These are phyloP conservation scores for Eumaeus atala DNA, from an alignment of 1,140 invertebrate species.

Conservation along the genomic window DNA sequence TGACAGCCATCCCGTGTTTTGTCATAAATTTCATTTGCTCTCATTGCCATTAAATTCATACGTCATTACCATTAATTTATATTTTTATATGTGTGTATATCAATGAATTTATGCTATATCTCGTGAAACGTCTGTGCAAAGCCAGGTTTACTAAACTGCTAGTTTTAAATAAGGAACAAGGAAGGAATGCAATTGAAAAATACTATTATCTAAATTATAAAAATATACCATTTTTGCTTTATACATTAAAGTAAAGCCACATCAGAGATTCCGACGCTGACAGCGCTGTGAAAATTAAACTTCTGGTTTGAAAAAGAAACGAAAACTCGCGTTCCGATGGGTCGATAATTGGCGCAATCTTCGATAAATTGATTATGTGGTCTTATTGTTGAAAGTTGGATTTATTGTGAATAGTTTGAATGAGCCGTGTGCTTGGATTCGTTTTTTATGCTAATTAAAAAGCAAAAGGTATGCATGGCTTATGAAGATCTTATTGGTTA, in stretches of 20 bases:
- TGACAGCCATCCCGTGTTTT: no score
- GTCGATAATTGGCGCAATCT: constrained; percentile 25
- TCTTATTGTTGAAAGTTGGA: constrained; percentile 16
- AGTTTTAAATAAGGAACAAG: no score
- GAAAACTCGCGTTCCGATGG: constrained; percentile 12
- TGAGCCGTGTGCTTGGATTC: neutral
- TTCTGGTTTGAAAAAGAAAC: constrained; percentile 27
- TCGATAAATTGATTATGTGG: constrained; percentile 22
- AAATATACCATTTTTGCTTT: neutral
- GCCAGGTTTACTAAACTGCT: no score
- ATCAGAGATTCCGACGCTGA: constrained; percentile 31
- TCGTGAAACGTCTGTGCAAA: no score
- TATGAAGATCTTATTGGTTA: no score
- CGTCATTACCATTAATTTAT: no score
- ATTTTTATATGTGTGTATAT: no score
- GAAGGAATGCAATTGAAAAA: no score
- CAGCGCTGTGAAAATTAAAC: constrained; percentile 49
- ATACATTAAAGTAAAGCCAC: neutral
- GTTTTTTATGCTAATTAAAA: constrained; percentile 1
- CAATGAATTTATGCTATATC: no score
- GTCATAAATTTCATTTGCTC: no score
- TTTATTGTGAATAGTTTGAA: constrained; percentile 17
- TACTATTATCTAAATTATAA: neutral
- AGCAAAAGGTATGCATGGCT: no score
- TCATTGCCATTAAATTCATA: no score